phyloP scores from a whole-genome alignment of 1,140 invertebrate genomes.

The Drosophila lini region DNA sequence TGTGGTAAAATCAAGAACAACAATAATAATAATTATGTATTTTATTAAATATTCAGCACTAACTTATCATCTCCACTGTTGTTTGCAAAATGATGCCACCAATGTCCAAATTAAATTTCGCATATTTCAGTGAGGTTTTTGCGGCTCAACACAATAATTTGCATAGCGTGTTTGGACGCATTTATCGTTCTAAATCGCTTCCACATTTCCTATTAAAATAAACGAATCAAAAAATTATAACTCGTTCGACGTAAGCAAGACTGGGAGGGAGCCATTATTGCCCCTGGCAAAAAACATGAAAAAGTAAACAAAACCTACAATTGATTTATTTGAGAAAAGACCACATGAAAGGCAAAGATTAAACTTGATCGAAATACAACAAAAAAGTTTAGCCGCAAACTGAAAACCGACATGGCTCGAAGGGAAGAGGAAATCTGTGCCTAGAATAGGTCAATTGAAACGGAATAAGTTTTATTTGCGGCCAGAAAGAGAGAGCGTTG shows the following conservation, averaged over 20 bases:
- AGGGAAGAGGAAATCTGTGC: conserved; percentile 7
- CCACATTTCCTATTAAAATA: conserved; percentile 40
- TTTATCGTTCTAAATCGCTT: conserved; percentile 43
- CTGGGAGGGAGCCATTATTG: conserved; percentile 22
- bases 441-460: conserved; percentile 47
- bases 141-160: conserved; percentile 46
- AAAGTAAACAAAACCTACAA: conserved; percentile 47
- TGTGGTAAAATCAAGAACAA: neutral
- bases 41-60: neutral
- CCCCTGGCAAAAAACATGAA: conserved; percentile 25
- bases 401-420: conserved; percentile 19
- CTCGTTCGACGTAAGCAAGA: conserved; percentile 19
- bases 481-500: conserved; percentile 38
- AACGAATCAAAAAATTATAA: conserved; percentile 35
- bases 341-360: conserved; percentile 53
- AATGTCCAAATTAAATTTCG: conserved; percentile 25
- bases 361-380: conserved; percentile 33
- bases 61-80: neutral
- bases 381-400: conserved; percentile 34
- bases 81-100: conserved; percentile 7
- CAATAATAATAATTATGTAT: neutral
- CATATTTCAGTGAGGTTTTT: conserved; percentile 30
- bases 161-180: conserved; percentile 67
- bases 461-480: conserved; percentile 61
- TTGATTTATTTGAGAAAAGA: conserved; percentile 64